phyloP scores from a whole-genome alignment of 2,113 vertebrate genomes.

The Cygnus atratus region DNA sequence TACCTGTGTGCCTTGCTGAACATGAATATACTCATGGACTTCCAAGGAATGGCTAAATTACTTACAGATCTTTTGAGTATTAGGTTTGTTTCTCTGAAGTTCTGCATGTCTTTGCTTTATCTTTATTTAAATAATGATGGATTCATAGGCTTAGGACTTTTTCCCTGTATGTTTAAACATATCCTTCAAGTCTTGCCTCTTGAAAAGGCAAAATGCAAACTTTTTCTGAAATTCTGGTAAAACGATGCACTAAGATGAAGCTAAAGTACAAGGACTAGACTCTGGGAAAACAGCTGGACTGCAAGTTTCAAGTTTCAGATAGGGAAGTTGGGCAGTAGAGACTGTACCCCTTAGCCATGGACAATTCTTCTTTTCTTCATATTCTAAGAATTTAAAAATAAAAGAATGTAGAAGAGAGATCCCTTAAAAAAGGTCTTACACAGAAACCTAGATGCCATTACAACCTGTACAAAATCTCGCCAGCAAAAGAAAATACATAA shows the following conservation, averaged over 20 bases:
- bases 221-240: not conserved
- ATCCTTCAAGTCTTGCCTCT: not conserved
- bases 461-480: not conserved
- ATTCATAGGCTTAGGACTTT: not conserved
- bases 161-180: not conserved
- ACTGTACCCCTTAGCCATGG: not conserved
- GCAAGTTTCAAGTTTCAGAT: not conserved
- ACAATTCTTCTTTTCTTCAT: not conserved
- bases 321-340: not conserved
- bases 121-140: not conserved
- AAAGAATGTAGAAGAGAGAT: not conserved
- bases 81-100: not conserved
- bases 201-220: not conserved
- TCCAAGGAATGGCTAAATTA: not conserved
- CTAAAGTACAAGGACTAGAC: not conserved
- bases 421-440: not conserved
- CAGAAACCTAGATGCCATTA: not conserved
- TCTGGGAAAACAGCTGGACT: not conserved
- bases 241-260: not conserved
- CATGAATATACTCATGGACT: rapidly evolving
- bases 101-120: not conserved
- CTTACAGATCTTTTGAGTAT: not conserved
- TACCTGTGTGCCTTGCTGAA: not conserved
- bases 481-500: not conserved
- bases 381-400: not conserved